A percentile compares a stretch with the other conserved stretches of the same genome.
Conservation (phyloP, 1,140 invertebrate genomes). For the Leguminivora glycinivorella region DNA sequence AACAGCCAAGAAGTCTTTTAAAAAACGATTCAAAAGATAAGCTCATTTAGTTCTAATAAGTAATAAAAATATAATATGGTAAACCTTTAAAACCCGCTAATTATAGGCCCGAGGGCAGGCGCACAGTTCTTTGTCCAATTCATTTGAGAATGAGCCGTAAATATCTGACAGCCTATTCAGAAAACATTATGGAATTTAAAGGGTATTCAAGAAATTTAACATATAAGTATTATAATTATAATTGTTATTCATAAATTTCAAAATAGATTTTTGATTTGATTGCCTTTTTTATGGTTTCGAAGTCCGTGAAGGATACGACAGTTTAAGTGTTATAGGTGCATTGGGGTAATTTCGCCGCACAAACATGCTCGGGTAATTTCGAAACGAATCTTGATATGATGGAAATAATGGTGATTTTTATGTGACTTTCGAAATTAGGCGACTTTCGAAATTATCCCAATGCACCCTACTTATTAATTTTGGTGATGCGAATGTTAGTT, state of each 20-base stretch:
- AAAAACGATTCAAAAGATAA: background rate
- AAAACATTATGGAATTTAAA: slow-evolving; percentile 7
- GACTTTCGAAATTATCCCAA: no score
- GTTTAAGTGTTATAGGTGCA: no score
- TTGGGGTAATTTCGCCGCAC: no score
- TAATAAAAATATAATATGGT: background rate
- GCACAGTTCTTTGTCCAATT: background rate
- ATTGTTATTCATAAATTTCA: background rate
- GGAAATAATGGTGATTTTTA: no score
- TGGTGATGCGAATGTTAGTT: no score
- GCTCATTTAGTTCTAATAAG: background rate
- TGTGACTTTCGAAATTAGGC: no score
- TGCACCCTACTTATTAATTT: no score
- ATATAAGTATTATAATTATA: no score
- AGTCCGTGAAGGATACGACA: no score
- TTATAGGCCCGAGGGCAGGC: background rate
- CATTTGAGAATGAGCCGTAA: background rate
- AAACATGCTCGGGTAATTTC: no score
- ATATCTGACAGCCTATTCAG: slow-evolving; percentile 9
- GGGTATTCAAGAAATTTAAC: background rate
- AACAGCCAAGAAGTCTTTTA: background rate
- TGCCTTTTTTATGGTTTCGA: no score
- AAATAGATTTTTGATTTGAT: background rate
- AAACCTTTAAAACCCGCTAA: slow-evolving; percentile 8
- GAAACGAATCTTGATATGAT: no score